A percentile compares a stretch with the other conserved stretches of the same genome.
Evolutionary conservation across 2,113 vertebrate species (phyloP).

Genomic region (Eurystomus gularis): DNA sequence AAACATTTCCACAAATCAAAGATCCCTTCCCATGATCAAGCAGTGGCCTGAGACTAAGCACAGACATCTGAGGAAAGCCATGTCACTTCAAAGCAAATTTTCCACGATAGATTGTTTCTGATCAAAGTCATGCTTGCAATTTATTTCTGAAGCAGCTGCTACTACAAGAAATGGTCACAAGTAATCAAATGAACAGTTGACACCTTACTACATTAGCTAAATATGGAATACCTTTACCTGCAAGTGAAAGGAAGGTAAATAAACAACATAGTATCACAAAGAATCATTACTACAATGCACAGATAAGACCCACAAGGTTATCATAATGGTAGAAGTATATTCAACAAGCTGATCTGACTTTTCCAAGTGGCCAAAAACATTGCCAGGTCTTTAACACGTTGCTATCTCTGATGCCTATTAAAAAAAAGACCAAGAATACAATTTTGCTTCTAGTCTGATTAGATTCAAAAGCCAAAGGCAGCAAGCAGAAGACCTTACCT

Average conservation of each 20-base stretch:
- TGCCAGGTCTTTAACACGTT: not conserved
- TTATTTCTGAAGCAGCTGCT: not conserved
- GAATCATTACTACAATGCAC: rapidly evolving
- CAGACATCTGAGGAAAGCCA: not conserved
- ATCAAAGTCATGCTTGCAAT: not conserved
- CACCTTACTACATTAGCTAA: not conserved
- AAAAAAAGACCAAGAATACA: not conserved
- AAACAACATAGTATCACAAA: not conserved
- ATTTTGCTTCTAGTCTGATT: not conserved
- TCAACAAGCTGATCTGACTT: not conserved
- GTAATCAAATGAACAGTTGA: not conserved
- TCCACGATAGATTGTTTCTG: not conserved
- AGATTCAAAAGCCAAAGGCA: not conserved
- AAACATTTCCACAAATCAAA: not conserved
- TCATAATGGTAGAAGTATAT: not conserved
- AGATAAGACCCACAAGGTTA: not conserved
- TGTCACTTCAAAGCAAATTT: not conserved
- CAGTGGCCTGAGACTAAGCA: not conserved
- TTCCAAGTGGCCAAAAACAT: not conserved
- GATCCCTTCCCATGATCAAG: not conserved
- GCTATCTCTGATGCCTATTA: not conserved
- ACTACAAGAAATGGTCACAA: not conserved
- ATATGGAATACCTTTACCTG: not conserved
- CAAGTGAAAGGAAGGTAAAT: not conserved
- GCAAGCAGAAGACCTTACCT: not conserved